A percentile compares a stretch with the other conserved stretches of the same genome.
phyloP scores from a whole-genome alignment of 2,113 vertebrate species.

The Corythoichthys intestinalis region DNA sequence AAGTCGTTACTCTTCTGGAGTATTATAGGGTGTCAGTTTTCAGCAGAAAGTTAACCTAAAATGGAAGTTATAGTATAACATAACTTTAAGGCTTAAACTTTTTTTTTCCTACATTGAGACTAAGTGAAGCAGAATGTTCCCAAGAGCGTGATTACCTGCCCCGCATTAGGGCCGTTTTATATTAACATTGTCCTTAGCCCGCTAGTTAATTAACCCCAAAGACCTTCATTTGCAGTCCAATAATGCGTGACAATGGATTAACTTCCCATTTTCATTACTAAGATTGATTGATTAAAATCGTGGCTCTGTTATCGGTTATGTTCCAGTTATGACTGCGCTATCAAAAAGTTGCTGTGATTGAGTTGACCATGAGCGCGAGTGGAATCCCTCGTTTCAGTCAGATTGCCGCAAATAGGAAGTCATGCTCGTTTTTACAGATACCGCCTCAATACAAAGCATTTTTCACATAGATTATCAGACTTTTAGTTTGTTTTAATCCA shows the following conservation, averaged over 20 bases:
- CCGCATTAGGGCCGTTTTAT: conserved; percentile 68
- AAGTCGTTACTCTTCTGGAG: conserved; percentile 1
- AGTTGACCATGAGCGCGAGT: conserved; percentile 28
- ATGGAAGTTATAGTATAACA: neutral
- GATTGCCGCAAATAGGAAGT: neutral
- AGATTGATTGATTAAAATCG: conserved; percentile 71
- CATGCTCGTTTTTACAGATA: neutral
- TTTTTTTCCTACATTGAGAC: conserved; percentile 3
- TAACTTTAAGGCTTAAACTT: conserved; percentile 11
- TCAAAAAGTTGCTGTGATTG: conserved; percentile 42
- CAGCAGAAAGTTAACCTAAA: neutral
- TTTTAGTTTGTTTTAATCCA: neutral
- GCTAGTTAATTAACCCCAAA: conserved; percentile 73
- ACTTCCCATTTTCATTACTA: conserved; percentile 66
- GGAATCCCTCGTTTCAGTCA: neutral
- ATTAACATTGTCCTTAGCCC: conserved; percentile 70
- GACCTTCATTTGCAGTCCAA: conserved; percentile 72
- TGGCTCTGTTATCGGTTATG: conserved; percentile 58
- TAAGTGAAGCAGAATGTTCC: conserved; percentile 44
- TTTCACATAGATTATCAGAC: neutral
- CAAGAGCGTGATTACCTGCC: conserved; percentile 61
- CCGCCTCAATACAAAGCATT: neutral
- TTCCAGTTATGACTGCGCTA: conserved; percentile 64
- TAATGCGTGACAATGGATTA: conserved; percentile 73
- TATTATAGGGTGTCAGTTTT: neutral